A percentile compares a stretch with the other conserved stretches of the same genome.
phyloP scores from a whole-genome alignment of 2,113 vertebrate genomes.

The Lepus europaeus region DNA sequence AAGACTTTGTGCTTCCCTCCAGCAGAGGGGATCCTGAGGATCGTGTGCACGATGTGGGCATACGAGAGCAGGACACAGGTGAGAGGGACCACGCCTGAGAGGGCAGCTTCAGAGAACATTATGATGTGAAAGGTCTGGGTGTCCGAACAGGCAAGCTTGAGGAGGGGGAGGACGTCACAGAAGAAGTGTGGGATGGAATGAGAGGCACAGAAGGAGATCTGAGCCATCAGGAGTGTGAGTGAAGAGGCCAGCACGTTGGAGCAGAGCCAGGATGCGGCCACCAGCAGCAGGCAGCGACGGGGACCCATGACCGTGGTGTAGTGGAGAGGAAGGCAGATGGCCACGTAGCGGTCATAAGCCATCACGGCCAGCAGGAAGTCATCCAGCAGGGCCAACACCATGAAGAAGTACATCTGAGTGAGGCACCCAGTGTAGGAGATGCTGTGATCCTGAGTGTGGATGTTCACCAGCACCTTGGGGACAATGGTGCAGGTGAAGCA shows the following conservation, averaged over 20 bases:
- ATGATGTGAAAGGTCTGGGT: constrained; percentile 39
- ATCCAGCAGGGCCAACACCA: constrained; percentile 20
- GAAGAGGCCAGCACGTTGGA: constrained; percentile 49
- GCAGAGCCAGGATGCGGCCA: constrained; percentile 44
- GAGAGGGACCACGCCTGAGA: constrained; percentile 49
- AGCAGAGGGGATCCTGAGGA: constrained; percentile 49
- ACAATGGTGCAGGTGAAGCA: too few species aligned
- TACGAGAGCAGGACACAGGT: constrained; percentile 53
- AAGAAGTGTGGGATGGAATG: constrained; percentile 70
- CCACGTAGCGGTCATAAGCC: constrained; percentile 67
- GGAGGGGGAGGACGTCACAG: constrained; percentile 48
- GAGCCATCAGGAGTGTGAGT: constrained; percentile 1
- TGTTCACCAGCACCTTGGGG: too few species aligned
- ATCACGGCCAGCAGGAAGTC: constrained; percentile 68
- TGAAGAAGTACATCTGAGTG: constrained; percentile 68
- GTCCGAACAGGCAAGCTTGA: constrained; percentile 59
- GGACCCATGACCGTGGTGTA: constrained; percentile 46
- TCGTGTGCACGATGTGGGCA: constrained; percentile 18
- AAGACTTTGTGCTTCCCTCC: constrained; percentile 46
- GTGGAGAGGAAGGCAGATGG: constrained; percentile 68
- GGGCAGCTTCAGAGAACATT: constrained; percentile 50
- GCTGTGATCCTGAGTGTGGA: background rate
- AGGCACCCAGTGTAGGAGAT: constrained; percentile 66
- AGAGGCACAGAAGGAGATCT: constrained; percentile 63
- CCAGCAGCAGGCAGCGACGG: constrained; percentile 28